Base-by-base conservation (phyloP, 2,797 vertebrate species). In the Falco peregrinus region DNA sequence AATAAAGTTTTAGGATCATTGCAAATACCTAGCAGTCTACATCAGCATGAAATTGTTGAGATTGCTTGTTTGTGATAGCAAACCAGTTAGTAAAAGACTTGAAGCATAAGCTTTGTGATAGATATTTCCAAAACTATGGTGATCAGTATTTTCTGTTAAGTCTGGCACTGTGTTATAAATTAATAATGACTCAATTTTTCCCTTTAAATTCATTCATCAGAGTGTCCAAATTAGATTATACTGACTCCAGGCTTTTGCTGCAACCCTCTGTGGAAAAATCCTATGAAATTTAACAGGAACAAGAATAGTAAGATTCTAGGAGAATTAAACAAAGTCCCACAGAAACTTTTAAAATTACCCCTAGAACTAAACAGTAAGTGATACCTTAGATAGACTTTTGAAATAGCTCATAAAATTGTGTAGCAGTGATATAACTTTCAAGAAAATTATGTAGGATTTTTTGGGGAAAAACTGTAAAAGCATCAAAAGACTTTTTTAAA, bases 121-220 rank as follows among this genome's bases (percentile, higher is more conserved):
- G 78, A 37, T 92, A 71, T 75, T 94, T 96, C 78, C 47, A 47
- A 87, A 96, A 84, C 47, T 86, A 5, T 78, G 54, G 69, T 89
- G 92, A 83, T 87, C 48, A 43, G 43, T 97, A 97, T 95, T 92
- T 96, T 89, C 90, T 92, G 35, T 71, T 93, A 87, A 85, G 47
- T 89, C 90, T 94, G 65, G 64, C 68, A 93, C 45, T 83, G 75
- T 91, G 86, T 91, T 93, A 73, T 84, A 95, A 96, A 95, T 93
- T 91, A 94, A 91, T 85, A 92, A 93, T 95, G 92, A 94, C 84
- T 97, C 92, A 92, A 75, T 93, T 95, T 93, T 87, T 53, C 68
- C 68, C 48, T 93, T 89, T 78, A 89, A 94, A 94, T 95, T 94
- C 64, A 90, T 90, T 96, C 87, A 95, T 93, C 89, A 84, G 61